Evolutionary conservation across 2,888 invertebrate genomes (phyloP), one percentile per base, ranked within the genome.

Genomic region (Hirtodrosophila histrioides): DNA sequence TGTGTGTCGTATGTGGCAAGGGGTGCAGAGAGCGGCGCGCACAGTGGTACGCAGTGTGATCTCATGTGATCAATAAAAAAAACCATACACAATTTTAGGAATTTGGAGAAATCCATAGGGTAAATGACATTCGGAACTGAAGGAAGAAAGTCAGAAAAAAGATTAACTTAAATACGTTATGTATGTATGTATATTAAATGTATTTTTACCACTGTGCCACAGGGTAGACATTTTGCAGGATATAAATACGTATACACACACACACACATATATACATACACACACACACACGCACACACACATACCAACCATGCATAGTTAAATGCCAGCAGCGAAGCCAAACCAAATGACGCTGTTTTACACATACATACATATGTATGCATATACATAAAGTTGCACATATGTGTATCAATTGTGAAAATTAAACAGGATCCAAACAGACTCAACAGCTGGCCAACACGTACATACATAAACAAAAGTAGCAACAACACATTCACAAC

Each of bases 151-250:
- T 31, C 10, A 37, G 12, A 12, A 24, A 4, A 9, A 10, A 10
- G 17, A 17, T 17, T 17, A 17, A 17, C 17, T 17, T 17, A 17
- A 17, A 17, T 17, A 17, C 17, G 17, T 17, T 1, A 17, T 17
- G 17, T 17, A 17, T 17, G 17, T 17, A 17, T 17, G 17, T 17
- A 17, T 7, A 7, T 12, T 27, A 2, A 1, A 27, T 35, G n/a
- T 1, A 10, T 29, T 57, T 11, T 11, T 9, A 53, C 79, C 45
- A 75, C 56, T 51, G 67, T 71, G 46, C 67, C 11, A 44, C 39
- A 49, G 82, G 62, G 62, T 69, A 70, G 86, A 87, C 54, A 69
- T 67, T 85, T 82, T 82, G 61, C 75, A 81, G 81, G 71, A 86
- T 64, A 64, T 58, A 49, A 27, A 12, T 31, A 51, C 39, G 39